Evolutionary conservation across 1,140 invertebrate species (phyloP).

Genomic region (Trachelipus rathkii): DNA sequence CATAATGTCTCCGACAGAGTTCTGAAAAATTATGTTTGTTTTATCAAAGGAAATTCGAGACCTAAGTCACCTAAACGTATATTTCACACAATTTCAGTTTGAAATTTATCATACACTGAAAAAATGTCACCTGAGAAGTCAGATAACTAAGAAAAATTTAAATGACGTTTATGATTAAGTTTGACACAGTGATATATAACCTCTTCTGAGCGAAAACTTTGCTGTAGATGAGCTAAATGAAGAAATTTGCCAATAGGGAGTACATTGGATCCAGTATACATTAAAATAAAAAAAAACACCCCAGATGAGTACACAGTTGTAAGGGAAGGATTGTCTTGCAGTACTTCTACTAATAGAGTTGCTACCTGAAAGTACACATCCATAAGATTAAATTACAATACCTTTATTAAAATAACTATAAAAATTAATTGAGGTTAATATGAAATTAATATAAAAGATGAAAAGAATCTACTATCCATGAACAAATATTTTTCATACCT

Average conservation of each 20-base stretch:
- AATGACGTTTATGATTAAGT: too few species aligned
- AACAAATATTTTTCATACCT: conserved; percentile 53
- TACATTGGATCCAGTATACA: conserved; percentile 98
- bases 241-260: conserved; percentile 91
- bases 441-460: too few species aligned
- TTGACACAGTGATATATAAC: conserved; percentile 53
- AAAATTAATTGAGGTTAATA: too few species aligned
- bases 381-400: not conserved
- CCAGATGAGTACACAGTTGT: conserved; percentile 92
- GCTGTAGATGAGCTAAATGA: conserved; percentile 91
- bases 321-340: conserved; percentile 91
- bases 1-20: conserved; percentile 63
- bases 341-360: conserved; percentile 59
- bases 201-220: conserved; percentile 86
- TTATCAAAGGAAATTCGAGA: not conserved
- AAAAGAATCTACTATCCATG: too few species aligned
- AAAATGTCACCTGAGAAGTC: too few species aligned
- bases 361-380: conserved; percentile 23
- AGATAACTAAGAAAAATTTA: too few species aligned
- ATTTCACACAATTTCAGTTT: too few species aligned
- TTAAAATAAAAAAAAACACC: conserved; percentile 97
- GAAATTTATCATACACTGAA: too few species aligned
- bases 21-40: not conserved
- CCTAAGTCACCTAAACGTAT: too few species aligned
- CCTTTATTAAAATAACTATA: not conserved